Percentiles rank a stretch among this genome's conserved stretches.
These are phyloP conservation scores for Chaetophractus vellerosus DNA, from an alignment of 2,797 vertebrate species.

Conservation along the genomic window DNA sequence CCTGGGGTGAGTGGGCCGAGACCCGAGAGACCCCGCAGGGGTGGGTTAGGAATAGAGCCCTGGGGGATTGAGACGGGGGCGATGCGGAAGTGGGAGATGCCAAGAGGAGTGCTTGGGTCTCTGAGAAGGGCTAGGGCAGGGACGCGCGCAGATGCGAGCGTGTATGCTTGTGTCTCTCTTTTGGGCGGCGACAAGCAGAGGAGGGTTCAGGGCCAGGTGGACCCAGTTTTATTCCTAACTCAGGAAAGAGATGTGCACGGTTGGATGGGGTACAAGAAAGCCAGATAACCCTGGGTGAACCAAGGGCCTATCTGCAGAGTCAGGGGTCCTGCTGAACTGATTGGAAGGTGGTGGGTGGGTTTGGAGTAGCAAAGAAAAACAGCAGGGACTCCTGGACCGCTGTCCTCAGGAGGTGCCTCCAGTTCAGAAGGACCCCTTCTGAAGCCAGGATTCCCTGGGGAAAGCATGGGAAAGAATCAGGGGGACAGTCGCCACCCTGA, in stretches of 20 bases:
- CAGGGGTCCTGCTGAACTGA: neutral
- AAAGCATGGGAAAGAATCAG: neutral
- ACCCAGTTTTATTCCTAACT: neutral
- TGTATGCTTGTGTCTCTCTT: neutral
- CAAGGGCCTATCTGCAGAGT: too few relatives aligned
- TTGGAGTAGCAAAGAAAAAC: neutral
- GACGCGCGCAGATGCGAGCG: too few relatives aligned
- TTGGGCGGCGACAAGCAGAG: neutral
- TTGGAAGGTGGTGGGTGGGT: neutral
- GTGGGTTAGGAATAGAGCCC: neutral
- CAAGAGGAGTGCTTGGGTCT: neutral
- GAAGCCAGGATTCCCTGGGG: neutral
- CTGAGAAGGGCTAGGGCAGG: neutral
- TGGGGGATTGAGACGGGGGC: neutral
- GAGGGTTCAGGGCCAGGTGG: neutral
- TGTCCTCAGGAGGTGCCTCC: neutral
- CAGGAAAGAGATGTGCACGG: neutral
- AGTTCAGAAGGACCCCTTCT: neutral
- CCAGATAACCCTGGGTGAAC: neutral
- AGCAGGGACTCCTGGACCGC: neutral
- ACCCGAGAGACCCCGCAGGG: neutral
- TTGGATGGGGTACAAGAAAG: neutral
- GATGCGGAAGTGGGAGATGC: neutral
- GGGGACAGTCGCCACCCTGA: neutral
- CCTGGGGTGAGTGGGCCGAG: neutral